Conservation (phyloP, 2,797 vertebrate species). For the Macrochelys suwanniensis region DNA sequence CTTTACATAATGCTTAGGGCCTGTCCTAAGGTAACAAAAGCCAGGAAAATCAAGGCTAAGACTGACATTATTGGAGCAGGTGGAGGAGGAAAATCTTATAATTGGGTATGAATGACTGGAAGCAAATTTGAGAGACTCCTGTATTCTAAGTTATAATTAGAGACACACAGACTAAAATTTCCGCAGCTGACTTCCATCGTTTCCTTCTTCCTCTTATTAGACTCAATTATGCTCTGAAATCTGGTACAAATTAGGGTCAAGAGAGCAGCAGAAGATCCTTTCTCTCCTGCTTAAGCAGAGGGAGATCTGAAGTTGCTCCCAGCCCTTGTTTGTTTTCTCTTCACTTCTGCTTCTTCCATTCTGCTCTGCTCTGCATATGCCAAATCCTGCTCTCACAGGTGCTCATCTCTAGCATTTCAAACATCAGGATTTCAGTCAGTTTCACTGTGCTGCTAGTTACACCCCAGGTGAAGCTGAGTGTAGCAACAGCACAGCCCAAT, state of each 20-base stretch:
- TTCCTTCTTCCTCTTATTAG: slow-evolving; percentile 3
- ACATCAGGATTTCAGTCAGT: background rate
- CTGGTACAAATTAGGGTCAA: background rate
- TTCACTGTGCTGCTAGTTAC: background rate
- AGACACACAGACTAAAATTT: background rate
- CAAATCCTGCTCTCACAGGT: background rate
- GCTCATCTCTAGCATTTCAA: background rate
- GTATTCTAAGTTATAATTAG: background rate
- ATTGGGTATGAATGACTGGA: slow-evolving; percentile 16
- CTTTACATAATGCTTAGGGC: background rate
- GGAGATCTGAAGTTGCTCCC: background rate
- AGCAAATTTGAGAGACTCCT: slow-evolving; percentile 18
- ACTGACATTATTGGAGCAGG: background rate
- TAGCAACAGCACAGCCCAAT: background rate
- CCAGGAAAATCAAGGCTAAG: background rate
- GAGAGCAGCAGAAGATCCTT: background rate
- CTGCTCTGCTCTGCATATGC: background rate
- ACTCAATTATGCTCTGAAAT: background rate
- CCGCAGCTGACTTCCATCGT: background rate
- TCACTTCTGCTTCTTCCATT: background rate
- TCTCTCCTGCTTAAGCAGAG: background rate
- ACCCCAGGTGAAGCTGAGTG: background rate
- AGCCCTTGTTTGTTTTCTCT: background rate
- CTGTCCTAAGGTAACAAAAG: background rate
- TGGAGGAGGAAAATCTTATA: background rate